Evolutionary conservation across 2,797 vertebrate genomes (phyloP).

Genomic region (Perodicticus potto): DNA sequence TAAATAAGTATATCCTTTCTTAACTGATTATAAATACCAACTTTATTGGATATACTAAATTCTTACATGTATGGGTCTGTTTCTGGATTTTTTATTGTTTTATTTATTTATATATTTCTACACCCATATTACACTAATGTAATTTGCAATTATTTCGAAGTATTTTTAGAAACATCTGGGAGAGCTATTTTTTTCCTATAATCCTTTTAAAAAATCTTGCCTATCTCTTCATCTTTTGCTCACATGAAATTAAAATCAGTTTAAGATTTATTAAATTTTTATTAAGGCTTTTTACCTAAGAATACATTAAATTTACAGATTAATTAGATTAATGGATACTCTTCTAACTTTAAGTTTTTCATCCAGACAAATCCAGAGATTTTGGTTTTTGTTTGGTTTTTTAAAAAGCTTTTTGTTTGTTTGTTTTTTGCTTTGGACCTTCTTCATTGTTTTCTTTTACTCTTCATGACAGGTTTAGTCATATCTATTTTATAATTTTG

Average conservation of each 20-base stretch:
- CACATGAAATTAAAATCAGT: not conserved
- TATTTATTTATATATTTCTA: not conserved
- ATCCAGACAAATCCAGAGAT: not conserved
- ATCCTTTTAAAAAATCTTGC: not conserved
- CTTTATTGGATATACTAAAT: not conserved
- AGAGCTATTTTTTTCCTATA: not conserved
- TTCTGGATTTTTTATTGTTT: conserved; percentile 25
- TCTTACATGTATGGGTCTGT: not conserved
- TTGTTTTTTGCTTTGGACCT: not conserved
- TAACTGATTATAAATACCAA: not conserved
- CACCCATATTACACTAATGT: not conserved
- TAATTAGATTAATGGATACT: not conserved
- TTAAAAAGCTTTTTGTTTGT: not conserved
- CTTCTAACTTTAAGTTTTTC: not conserved
- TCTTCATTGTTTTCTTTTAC: not conserved
- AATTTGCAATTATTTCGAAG: not conserved
- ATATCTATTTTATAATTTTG: not conserved
- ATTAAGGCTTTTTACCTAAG: not conserved
- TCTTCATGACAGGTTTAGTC: conserved; percentile 18
- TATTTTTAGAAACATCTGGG: not conserved
- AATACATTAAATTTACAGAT: not conserved
- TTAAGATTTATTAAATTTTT: not conserved
- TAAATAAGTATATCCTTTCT: not conserved
- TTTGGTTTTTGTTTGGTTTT: not conserved
- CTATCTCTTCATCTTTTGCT: not conserved